A percentile compares a stretch with the other conserved stretches of the same genome.
Evolutionary conservation across 2,888 invertebrate genomes (phyloP).

Genomic region (Sylvicola cinctus): DNA sequence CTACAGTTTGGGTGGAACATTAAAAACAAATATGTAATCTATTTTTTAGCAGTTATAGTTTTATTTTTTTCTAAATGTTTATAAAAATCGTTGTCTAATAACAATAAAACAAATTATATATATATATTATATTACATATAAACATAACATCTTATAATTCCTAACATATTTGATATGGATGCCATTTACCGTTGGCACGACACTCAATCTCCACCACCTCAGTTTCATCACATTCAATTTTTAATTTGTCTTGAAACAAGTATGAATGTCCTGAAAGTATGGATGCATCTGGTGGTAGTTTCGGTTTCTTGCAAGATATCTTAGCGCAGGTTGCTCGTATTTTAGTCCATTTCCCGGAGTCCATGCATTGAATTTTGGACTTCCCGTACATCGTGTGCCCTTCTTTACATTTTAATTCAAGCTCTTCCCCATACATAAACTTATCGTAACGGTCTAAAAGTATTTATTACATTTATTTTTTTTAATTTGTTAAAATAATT

Average conservation of each 20-base stretch:
- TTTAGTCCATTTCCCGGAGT: conserved; percentile 29
- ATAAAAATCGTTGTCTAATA: too few relatives aligned
- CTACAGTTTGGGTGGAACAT: too few relatives aligned
- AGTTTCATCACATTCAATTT: conserved; percentile 13
- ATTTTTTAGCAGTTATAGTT: too few relatives aligned
- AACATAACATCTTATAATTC: too few relatives aligned
- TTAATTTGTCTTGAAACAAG: conserved; percentile 26
- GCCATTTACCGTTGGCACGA: conserved; percentile 15
- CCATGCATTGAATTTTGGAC: conserved; percentile 23
- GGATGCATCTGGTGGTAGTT: conserved; percentile 18
- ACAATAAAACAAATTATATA: too few relatives aligned
- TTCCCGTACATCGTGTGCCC: conserved; percentile 28
- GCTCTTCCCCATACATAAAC: conserved; percentile 19
- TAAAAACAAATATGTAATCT: too few relatives aligned
- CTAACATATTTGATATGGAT: conserved; percentile 4
- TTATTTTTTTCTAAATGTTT: too few relatives aligned
- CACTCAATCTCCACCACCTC: conserved; percentile 14
- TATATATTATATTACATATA: too few relatives aligned
- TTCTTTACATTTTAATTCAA: conserved; percentile 25
- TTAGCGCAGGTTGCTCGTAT: conserved; percentile 28
- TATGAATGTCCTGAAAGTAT: conserved; percentile 27
- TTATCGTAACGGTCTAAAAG: not conserved
- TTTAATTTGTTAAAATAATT: not conserved
- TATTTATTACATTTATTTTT: not conserved
- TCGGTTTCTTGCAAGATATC: conserved; percentile 31